Conservation (phyloP, 2,888 invertebrate species). For the Polymixis lichenea region DNA sequence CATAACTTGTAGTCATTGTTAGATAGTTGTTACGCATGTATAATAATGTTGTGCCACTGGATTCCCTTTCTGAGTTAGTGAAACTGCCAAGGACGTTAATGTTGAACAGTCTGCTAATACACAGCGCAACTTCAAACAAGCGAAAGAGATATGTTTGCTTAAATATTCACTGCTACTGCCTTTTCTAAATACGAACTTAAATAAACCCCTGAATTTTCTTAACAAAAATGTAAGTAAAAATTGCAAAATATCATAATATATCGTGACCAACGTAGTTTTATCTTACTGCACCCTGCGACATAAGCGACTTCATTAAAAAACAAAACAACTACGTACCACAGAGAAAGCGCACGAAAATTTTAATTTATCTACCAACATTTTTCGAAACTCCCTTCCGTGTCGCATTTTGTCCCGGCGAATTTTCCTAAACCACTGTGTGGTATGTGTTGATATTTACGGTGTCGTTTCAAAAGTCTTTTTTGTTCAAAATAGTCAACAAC, state of each 20-base stretch:
- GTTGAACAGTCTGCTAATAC: not conserved
- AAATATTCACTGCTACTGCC: not conserved
- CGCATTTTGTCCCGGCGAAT: slow-evolving; percentile 60
- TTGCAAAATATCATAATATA: not conserved
- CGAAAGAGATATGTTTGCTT: not conserved
- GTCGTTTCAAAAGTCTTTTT: slow-evolving; percentile 65
- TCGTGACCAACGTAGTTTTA: slow-evolving; percentile 16
- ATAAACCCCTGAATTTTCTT: not conserved
- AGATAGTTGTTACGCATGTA: slow-evolving; percentile 48
- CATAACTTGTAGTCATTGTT: slow-evolving; percentile 58
- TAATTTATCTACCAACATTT: slow-evolving; percentile 56
- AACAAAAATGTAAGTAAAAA: not conserved
- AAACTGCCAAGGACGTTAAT: slow-evolving; percentile 16
- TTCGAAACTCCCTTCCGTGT: slow-evolving; percentile 52
- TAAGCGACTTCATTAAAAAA: slow-evolving; percentile 53
- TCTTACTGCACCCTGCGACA: slow-evolving; percentile 33
- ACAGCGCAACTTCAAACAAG: not conserved
- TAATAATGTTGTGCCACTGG: slow-evolving; percentile 43
- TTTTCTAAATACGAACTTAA: not conserved
- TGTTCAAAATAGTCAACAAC: slow-evolving; percentile 66
- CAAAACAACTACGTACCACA: slow-evolving; percentile 42
- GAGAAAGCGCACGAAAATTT: slow-evolving; percentile 53
- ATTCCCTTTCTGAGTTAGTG: slow-evolving; percentile 24
- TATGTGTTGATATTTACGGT: slow-evolving; percentile 64
- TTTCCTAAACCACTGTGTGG: slow-evolving; percentile 61